Conservation (phyloP, 2,888 invertebrate species). For the Nowickia ferox region DNA sequence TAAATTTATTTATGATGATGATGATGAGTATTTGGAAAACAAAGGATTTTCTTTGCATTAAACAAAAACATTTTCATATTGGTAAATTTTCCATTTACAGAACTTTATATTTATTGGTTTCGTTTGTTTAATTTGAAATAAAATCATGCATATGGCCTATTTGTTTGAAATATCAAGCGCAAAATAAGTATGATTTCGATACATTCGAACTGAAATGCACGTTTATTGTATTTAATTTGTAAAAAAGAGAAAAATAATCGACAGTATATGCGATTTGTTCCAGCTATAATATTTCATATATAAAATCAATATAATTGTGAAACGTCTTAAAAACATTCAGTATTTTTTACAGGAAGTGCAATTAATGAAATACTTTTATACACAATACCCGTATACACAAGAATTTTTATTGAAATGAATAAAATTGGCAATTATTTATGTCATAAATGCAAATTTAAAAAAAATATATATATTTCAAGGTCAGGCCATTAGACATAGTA, state of each 20-base stretch:
- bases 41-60: slow-evolving; percentile 17
- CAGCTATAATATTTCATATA: neutral
- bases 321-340: neutral
- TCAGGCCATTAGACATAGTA: neutral
- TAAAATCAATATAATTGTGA: slow-evolving; percentile 1
- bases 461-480: neutral
- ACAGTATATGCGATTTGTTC: neutral
- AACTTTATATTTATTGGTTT: slow-evolving; percentile 37
- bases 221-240: slow-evolving; percentile 1
- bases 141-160: slow-evolving; percentile 12
- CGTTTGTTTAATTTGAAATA: slow-evolving; percentile 38
- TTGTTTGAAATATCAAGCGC: slow-evolving; percentile 6
- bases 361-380: slow-evolving; percentile 22
- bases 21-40: slow-evolving; percentile 48
- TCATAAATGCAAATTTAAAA: neutral
- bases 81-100: slow-evolving; percentile 45
- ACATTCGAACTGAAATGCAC: slow-evolving; percentile 16
- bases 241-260: neutral
- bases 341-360: slow-evolving; percentile 7
- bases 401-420: neutral
- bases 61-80: slow-evolving; percentile 17
- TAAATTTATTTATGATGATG: slow-evolving; percentile 14
- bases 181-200: slow-evolving; percentile 3
- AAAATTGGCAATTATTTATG: neutral
- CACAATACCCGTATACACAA: too few relatives aligned